Conservation (phyloP, 2,888 invertebrate genomes). For the Synergus japonicus region DNA sequence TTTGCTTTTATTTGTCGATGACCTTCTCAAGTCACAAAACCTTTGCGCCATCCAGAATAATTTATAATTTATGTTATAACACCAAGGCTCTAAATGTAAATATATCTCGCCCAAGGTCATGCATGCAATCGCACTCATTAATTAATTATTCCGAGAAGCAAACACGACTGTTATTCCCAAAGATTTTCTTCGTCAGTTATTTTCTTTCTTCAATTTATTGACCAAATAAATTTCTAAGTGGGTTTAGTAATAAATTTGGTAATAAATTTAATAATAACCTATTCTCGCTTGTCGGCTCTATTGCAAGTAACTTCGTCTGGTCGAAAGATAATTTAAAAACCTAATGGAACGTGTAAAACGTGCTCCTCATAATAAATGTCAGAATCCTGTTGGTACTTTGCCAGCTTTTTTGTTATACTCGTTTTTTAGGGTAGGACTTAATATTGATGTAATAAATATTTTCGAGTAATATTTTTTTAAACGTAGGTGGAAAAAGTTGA, state of each 20-base stretch:
- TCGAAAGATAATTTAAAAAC: not conserved
- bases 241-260: not conserved
- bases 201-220: not conserved
- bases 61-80: constrained; percentile 15
- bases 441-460: not conserved
- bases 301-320: not conserved
- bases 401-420: not conserved
- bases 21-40: constrained; percentile 17
- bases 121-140: not conserved
- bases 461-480: not conserved
- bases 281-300: not conserved
- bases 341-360: constrained; percentile 7
- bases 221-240: not conserved
- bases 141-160: not conserved
- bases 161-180: not conserved
- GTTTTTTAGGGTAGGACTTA: not conserved
- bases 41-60: constrained; percentile 17
- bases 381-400: not conserved
- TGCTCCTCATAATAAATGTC: constrained; percentile 19
- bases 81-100: not conserved
- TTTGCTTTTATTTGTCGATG: constrained; percentile 16
- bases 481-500: not conserved
- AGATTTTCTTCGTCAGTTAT: not conserved
- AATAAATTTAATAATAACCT: not conserved
- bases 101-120: not conserved